Evolutionary conservation across 2,888 invertebrate species (phyloP).

Genomic region (Tolmerus cingulatus): DNA sequence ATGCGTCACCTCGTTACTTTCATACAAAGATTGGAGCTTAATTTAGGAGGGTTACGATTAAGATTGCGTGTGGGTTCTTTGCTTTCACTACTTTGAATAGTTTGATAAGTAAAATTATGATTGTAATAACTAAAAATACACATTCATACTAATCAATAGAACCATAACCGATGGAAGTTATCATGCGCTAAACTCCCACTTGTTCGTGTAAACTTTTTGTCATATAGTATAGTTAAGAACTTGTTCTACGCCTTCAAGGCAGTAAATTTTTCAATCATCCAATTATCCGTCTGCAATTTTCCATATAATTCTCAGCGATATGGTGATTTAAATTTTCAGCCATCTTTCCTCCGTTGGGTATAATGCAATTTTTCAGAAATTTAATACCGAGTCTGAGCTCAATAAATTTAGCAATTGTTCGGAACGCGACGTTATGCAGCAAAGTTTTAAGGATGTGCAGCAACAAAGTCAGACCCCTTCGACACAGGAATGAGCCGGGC

Average conservation of each 20-base stretch:
- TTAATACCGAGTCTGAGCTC: neutral
- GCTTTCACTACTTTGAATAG: too few species aligned
- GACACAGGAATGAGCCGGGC: neutral
- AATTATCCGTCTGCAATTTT: neutral
- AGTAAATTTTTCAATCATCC: neutral
- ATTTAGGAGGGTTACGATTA: too few species aligned
- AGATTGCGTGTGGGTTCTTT: too few species aligned
- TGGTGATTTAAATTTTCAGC: neutral
- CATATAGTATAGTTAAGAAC: neutral
- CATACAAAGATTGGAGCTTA: too few species aligned
- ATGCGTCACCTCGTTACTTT: too few species aligned
- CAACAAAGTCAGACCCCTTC: neutral
- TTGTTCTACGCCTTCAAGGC: neutral
- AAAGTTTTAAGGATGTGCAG: conserved; percentile 13
- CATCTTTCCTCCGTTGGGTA: neutral
- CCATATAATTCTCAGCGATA: neutral
- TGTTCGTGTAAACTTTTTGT: neutral
- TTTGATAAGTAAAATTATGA: too few species aligned
- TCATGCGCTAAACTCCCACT: neutral
- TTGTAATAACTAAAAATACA: too few species aligned
- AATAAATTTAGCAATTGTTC: neutral
- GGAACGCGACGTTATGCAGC: neutral
- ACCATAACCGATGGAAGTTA: neutral
- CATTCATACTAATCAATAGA: too few species aligned
- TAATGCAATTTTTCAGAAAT: conserved; percentile 9